Evolutionary conservation across 2,113 vertebrate genomes (phyloP).

Genomic region (Andinoacara biseriatus): DNA sequence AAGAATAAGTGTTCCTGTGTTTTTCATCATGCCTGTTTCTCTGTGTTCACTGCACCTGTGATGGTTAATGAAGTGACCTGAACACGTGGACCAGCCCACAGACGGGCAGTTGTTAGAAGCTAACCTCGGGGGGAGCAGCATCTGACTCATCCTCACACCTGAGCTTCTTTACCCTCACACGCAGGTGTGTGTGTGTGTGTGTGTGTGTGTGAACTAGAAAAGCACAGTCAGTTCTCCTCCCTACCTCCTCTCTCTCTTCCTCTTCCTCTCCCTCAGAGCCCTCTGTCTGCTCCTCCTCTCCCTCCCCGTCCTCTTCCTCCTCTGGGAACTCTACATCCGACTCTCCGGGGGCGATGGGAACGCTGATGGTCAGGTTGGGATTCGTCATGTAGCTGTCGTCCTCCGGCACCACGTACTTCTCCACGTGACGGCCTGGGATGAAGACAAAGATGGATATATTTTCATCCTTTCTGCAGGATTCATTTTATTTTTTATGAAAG

Average conservation of each 20-base stretch:
- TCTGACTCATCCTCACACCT: conserved; percentile 45
- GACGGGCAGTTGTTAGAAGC: background rate
- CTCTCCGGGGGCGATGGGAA: conserved; percentile 94
- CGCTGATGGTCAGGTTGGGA: conserved; percentile 86
- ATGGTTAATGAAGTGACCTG: background rate
- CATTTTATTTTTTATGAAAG: background rate
- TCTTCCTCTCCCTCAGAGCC: conserved; percentile 64
- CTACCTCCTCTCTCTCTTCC: conserved; percentile 40
- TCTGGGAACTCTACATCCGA: conserved; percentile 91
- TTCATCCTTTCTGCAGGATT: background rate
- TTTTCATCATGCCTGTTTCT: background rate
- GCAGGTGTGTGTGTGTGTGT: conserved; percentile 11
- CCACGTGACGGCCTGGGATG: conserved; percentile 69
- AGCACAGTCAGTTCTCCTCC: conserved; percentile 2
- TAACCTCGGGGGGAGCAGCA: conserved; percentile 1
- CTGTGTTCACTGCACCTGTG: background rate
- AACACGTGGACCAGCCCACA: background rate
- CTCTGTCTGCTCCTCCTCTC: conserved; percentile 62
- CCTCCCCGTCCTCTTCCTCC: conserved; percentile 80
- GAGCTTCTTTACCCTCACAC: conserved; percentile 30
- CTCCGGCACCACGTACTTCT: conserved; percentile 77
- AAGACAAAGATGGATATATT: background rate
- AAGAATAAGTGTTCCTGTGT: no score
- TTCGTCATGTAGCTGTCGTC: conserved; percentile 86
- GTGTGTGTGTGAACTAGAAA: conserved; percentile 3